Conservation (phyloP, 2,888 invertebrate species). For the Stomorhina lunata region DNA sequence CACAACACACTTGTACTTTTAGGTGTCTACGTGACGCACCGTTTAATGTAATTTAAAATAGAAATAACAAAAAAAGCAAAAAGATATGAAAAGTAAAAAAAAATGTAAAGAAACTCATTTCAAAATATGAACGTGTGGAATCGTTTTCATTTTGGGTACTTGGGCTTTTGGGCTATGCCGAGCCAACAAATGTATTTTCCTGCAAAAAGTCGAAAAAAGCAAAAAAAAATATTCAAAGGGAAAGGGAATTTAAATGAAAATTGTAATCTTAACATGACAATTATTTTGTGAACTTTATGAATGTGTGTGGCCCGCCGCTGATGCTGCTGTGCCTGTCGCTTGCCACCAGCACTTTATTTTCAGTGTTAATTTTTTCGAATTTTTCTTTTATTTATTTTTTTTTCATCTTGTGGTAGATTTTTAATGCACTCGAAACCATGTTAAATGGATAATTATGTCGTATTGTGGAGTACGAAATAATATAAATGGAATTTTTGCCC, state of each 20-base stretch:
- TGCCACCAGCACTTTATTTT: conserved; percentile 52
- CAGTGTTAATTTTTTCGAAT: conserved; percentile 35
- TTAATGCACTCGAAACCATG: conserved; percentile 62
- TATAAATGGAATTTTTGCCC: conserved; percentile 58
- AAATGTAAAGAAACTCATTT: conserved; percentile 13
- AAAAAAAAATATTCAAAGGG: not conserved
- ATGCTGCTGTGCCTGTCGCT: conserved; percentile 12
- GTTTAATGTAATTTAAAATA: conserved; percentile 65
- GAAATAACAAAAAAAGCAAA: conserved; percentile 44
- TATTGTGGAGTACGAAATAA: conserved; percentile 58
- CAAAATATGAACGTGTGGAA: conserved; percentile 46
- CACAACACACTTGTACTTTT: conserved; percentile 46
- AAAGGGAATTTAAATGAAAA: conserved; percentile 51
- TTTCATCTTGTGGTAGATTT: conserved; percentile 48
- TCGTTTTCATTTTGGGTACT: not conserved
- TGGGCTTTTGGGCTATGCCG: not conserved
- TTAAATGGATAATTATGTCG: conserved; percentile 67
- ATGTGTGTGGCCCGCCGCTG: conserved; percentile 52
- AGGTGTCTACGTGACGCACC: conserved; percentile 64
- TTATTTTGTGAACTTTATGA: conserved; percentile 61
- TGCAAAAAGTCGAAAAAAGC: not conserved
- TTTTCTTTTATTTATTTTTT: not conserved
- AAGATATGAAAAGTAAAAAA: conserved; percentile 22
- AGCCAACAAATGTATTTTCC: conserved; percentile 32
- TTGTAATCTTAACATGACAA: conserved; percentile 65